phyloP scores from a whole-genome alignment of 92 coral and sea anemone species.

The Pocillopora meandrina region DNA sequence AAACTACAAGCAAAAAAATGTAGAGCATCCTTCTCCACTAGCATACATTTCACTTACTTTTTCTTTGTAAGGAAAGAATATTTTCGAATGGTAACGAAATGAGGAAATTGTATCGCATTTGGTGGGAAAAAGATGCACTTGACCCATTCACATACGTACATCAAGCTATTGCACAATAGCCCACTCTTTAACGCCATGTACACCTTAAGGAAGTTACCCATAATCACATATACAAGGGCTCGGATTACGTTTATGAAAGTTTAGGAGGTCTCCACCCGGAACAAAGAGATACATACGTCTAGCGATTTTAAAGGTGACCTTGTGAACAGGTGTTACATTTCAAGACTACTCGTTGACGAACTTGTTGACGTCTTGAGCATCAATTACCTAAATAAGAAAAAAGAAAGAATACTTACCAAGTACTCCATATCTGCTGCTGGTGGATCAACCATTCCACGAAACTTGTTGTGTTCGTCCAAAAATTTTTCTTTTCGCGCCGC shows the following conservation, averaged over 20 bases:
- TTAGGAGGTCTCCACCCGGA: neutral
- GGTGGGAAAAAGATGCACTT: too few species aligned
- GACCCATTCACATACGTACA: too few species aligned
- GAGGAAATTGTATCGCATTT: too few species aligned
- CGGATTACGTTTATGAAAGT: neutral
- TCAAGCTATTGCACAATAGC: too few species aligned
- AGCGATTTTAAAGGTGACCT: too few species aligned
- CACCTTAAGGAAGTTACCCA: too few species aligned
- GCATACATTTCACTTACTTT: neutral
- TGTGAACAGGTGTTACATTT: too few species aligned
- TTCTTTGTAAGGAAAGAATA: too few species aligned
- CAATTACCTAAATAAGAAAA: neutral
- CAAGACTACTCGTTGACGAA: too few species aligned
- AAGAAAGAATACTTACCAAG: conserved; percentile 37
- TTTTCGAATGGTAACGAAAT: too few species aligned
- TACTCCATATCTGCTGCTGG: conserved; percentile 74
- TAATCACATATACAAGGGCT: neutral
- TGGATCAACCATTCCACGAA: conserved; percentile 58
- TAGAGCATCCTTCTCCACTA: neutral
- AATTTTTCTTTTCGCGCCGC: conserved; percentile 52
- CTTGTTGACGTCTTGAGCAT: neutral
- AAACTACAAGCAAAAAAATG: conserved; percentile 25
- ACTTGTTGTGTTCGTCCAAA: conserved; percentile 59
- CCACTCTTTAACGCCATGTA: too few species aligned
- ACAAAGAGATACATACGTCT: too few species aligned